Base-by-base conservation (phyloP, 2,797 vertebrate genomes). In the Pitangus sulphuratus region DNA sequence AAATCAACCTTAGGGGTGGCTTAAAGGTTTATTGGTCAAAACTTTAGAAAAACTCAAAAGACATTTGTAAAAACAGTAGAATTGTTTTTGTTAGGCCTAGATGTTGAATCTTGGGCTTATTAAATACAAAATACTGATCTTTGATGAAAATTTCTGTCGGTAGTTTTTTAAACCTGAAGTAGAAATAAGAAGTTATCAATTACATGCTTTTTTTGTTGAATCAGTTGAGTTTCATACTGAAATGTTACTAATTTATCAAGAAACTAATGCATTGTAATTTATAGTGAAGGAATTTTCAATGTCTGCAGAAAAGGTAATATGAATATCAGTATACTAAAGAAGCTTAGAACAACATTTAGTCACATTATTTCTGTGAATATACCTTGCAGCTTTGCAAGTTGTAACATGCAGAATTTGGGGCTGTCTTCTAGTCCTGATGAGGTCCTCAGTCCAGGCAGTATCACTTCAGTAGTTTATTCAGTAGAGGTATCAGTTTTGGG, bases 11-110 rank as follows among this genome's bases (percentile, higher is more conserved):
- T 26, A 57, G 39, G 19, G 24, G 8, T 84, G 26, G 15, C 39
- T 72, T 79, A 79, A 64, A 92, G 62, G 9, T 56, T 89, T 89
- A 24, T 90, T 75, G 18, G 35, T 76, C 39, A 92, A 86, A 80
- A 11, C 3, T 68, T 66, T 62, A 62, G 72, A 75, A 65, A 85
- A 84, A 40, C 26, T 84, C 58, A 50, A 64, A 22, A 72, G 54
- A 56, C 24, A 6, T 83, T 54, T 74, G 8, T 58, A 45, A 45
- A 53, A 84, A 61, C 18, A 70, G 25, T 5, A 75, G 44, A 64
- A 11, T 8, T 28, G 3, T 54, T 89, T 89, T 68, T 2, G 2
- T 64, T 57, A 69, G 13, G 3, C 16, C 4, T 58, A 50, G 9
- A n/a, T 89, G 39, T 13, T 79, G 51, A 65, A 72, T 68, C 30